phyloP scores from a whole-genome alignment of 2,888 invertebrate genomes.

The Beris morrisii region DNA sequence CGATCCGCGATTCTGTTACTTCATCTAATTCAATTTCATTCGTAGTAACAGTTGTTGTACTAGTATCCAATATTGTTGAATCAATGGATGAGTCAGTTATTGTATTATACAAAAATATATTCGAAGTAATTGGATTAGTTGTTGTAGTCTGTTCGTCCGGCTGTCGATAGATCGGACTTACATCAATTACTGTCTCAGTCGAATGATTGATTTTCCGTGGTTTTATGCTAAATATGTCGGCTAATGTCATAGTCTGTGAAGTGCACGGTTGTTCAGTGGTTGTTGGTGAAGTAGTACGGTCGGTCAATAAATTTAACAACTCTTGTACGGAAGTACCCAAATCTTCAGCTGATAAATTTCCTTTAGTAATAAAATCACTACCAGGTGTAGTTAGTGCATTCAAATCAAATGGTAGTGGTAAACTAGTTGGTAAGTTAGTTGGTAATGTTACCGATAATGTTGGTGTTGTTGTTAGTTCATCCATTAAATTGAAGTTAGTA shows the following conservation, averaged over 20 bases:
- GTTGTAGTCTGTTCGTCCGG: background rate
- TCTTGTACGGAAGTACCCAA: constrained; percentile 44
- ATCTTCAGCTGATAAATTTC: constrained; percentile 39
- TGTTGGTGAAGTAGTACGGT: background rate
- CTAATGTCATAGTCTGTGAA: constrained; percentile 41
- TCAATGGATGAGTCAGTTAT: background rate
- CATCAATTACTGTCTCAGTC: constrained; percentile 36
- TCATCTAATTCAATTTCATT: background rate
- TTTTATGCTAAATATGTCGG: constrained; percentile 43
- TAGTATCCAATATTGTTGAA: background rate
- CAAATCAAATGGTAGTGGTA: constrained; percentile 40
- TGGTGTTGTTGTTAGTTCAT: constrained; percentile 25
- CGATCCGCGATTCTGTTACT: too few relatives aligned
- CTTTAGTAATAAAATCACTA: constrained; percentile 42
- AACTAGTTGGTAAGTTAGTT: constrained; percentile 41
- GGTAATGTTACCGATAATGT: constrained; percentile 32
- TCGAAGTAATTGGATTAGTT: background rate
- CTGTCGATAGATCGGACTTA: constrained; percentile 40
- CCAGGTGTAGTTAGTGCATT: constrained; percentile 43
- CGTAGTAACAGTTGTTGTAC: background rate
- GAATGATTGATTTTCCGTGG: constrained; percentile 40
- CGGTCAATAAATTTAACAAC: background rate
- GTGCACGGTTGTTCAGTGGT: background rate
- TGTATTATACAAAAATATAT: background rate
- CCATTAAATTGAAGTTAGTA: constrained; percentile 32